Base-by-base conservation (phyloP, 2,797 vertebrate genomes). In the Chelon auratus region DNA sequence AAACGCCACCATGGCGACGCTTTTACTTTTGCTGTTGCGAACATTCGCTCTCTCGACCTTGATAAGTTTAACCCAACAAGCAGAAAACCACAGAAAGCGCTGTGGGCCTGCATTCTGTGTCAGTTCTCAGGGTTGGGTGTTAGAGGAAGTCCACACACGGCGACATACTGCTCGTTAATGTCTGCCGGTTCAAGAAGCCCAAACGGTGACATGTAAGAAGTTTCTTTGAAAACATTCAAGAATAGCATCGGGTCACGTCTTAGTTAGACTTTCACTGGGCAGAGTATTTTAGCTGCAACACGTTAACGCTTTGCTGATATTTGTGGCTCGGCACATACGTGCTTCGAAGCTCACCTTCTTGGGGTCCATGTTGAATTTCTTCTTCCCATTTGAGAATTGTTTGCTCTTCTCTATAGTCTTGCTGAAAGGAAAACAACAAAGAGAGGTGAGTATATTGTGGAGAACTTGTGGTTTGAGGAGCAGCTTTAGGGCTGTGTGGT, bases 321-420 rank as follows among this genome's bases (percentile, higher is more conserved):
- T 33, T 18, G 42, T 10, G 15, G 42, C 11, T 24, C 5, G 20
- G 9, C 2, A 42, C 13, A 36, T 18, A 13, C 3, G 17, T 12
- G n/a, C 40, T 5, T 52, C n/a, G 15, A 22, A 10, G 8, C 83
- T 87, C 77, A 98, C 97, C 95, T 97, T 97, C 84, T 91, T 86
- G 18, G 97, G 97, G 71, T 97, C 96, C 95, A 97, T 96, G 89
- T 98, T 98, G 92, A 98, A 98, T 80, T 97, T 98, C 89, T 98
- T 98, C 74, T 94, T 93, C 10, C 97, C 97, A 0, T 85, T 83
- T 2, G 86, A 91, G 45, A 97, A 92, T 65, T 89, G 87, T 86
- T 96, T 96, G 72, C 93, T 95, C 61, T 77, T 96, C 89, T 96
- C 95, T 5, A 85, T 75, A 0, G 87, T 82, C 67, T 95, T 96